Evolutionary conservation across 2,888 invertebrate genomes (phyloP), one percentile per base, ranked within the genome.

Genomic region (Drosophila greeni): DNA sequence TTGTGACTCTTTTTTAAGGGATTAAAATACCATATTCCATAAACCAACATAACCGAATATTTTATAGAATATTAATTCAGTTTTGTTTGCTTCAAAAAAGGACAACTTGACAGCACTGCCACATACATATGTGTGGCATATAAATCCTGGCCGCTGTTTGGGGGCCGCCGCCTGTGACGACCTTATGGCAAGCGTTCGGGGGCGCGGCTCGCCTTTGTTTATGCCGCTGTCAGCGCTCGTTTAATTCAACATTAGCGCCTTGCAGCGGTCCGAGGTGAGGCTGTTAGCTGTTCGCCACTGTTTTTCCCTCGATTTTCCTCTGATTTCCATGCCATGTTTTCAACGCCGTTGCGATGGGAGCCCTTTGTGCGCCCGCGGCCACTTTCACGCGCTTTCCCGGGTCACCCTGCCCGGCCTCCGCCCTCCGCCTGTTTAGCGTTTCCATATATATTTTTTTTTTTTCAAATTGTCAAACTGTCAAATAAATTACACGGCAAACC

Each of bases 221-320:
- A 74, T 74, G 74, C 61, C 69, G 76, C 82, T 84, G 80, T 83
- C 80, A 81, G 82, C 76, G 74, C 73, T 81, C 83, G 79, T 83
- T 81, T 81, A 83, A 81, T 81, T 81, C 84, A 81, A 84, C 82
- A 82, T 81, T 81, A 81, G 82, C 80, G 82, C 84, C 80, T 82
- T 72, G 71, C 78, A 75, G 81, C 70, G 64, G 78, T 73, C 73
- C 76, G 65, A 75, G 60, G 59, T 53, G 64, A 47, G 52, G 20
- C 58, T 23, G 49, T 43, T 70, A 65, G 55, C 75, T 53, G 69
- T 37, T 64, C 56, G 52, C 52, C 42, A 42, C 60, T 52, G 67
- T 66, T 65, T 49, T 52, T 42, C 12, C 57, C 42, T 26, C 23
- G 48, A 48, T 33, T 48, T 48, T 48, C 33, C 48, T 12, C 48